Evolutionary conservation across 2,113 vertebrate species (phyloP), one percentile per base, ranked within the genome.

Genomic region (Carassius gibelio): DNA sequence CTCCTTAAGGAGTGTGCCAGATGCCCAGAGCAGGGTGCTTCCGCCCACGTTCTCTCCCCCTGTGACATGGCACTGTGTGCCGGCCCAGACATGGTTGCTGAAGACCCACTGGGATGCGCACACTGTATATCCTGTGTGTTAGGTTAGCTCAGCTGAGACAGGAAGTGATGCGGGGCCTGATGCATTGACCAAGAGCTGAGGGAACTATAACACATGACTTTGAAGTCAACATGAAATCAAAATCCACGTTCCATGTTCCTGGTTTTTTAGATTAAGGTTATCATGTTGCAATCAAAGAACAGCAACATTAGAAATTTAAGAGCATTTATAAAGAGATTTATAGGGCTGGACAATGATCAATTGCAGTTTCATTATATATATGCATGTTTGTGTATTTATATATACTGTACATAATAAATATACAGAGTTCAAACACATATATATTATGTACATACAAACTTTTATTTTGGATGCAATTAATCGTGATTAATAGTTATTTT

Each of bases 1-100:
- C 76, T 76, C 81, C 87, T 61, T 55, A 14, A 77, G 86, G 78
- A 87, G 75, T 84, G 45, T 36, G 87, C 88, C 85, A 68, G 85
- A 42, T 84, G 85, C 87, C 84, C 76, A 57, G 52, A 84, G 66
- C 86, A 84, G 64, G 74, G 6, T 61, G 78, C 57, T 50, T 81
- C 45, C 81, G 34, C 80, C 36, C 84, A 45, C 77, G n/a, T n/a
- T 61, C 81, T 68, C 66, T 26, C 61, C 57, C 68, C 23, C 66
- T 19, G 36, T 75, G 62, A 45, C 52, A 76, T 50, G 74, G n/a
- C 48, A 26, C 21, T 36, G 59, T 19, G 23, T 9, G 10, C 34
- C 8, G 21, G 71, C n/a, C 23, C 11, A 62, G 78, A 50, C 21
- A 14, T 55, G 9, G 23, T 48, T 61, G 55, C 30, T 8, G 71